Evolutionary conservation across 2,888 invertebrate species (phyloP).

Genomic region (Netelia fuscicornis): DNA sequence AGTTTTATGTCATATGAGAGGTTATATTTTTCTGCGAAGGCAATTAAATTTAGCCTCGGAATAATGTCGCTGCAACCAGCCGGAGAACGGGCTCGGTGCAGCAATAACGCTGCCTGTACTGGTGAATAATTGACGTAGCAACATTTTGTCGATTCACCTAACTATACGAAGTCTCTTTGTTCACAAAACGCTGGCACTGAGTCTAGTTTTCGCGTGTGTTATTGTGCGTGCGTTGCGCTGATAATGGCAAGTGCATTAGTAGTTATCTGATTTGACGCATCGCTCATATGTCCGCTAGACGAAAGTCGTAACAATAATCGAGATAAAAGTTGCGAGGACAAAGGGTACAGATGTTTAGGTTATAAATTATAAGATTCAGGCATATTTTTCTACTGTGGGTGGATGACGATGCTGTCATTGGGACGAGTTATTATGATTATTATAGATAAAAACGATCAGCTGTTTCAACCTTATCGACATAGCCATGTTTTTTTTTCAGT

Average conservation of each 20-base stretch:
- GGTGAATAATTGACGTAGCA: background rate
- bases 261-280: background rate
- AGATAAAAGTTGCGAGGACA: background rate
- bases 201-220: background rate
- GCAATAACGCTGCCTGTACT: background rate
- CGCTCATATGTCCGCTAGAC: background rate
- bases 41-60: constrained; percentile 8
- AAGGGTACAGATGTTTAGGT: background rate
- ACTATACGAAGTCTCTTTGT: background rate
- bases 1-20: background rate
- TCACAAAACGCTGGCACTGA: background rate
- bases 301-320: background rate
- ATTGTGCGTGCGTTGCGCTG: background rate
- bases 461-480: constrained; percentile 17
- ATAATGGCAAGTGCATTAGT: background rate
- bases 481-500: background rate
- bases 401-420: background rate
- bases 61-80: background rate
- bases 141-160: background rate
- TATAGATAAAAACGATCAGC: constrained; percentile 38
- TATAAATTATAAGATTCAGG: background rate
- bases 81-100: background rate
- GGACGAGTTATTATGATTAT: constrained; percentile 4
- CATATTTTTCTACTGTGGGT: constrained; percentile 4
- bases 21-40: no score